Evolutionary conservation across 1,140 invertebrate genomes (phyloP), one percentile per base, ranked within the genome.

Genomic region (Gerris buenoi): DNA sequence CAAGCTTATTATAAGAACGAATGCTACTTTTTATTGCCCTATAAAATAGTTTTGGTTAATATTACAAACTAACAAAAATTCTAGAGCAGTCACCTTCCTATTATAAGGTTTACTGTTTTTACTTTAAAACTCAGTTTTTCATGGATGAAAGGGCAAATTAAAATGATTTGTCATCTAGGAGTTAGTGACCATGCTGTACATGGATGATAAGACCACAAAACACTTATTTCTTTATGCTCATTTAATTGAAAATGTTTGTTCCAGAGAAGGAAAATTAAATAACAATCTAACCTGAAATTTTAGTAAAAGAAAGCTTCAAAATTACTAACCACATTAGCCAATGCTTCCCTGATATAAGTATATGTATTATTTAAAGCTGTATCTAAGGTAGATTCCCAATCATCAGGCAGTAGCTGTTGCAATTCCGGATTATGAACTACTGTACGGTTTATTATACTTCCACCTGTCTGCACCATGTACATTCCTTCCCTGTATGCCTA

Each of bases 401-500:
- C 81, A 71, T 84, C 78, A 22, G 90, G 84, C 66, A 90, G 76
- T 66, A 88, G 81, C 65, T 85, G 83, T 66, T 88, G 81, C 65
- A 91, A 81, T 74, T 95, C 92, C 27, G 91, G 89, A 79, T 95
- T 89, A 76, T 91, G 86, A 14, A 90, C 88, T 25, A 95, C 83
- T 14, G 92, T 94, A 71, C 87, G 86, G 79, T 97, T 97, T 14
- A 97, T 82, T 15, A 97, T 81, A 77, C 92, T 92, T 64, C 90
- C 88, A 26, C 87, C 88, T 58, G 97, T 82, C 77, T 93, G 88
- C 25, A 97, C 85, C 27, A 98, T 81, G 73, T 96, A 91, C 75
- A 97, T 89, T 25, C 91, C 93, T 81, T 98, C 96, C 18, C 89
- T 90, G 76, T 98, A 97, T 67, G 97, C 86, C 90, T 97, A 77